Evolutionary conservation across 2,888 invertebrate species (phyloP).

Genomic region (Diplazon laetatorius): DNA sequence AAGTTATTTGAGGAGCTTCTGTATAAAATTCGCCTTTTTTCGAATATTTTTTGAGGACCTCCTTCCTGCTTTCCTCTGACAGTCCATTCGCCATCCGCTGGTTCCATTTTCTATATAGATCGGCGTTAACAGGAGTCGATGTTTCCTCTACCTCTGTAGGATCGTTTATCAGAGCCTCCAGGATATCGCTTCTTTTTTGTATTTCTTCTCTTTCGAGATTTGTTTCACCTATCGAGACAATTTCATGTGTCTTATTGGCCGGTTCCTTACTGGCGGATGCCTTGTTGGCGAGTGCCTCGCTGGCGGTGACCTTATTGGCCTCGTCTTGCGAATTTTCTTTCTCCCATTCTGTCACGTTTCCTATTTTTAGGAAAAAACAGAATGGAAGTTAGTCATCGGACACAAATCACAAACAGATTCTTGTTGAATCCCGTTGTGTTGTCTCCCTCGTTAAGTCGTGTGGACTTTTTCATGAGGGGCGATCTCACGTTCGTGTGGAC

Average conservation of each 20-base stretch:
- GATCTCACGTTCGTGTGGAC: conserved; percentile 11
- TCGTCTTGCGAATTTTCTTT: conserved; percentile 27
- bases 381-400: conserved; percentile 23
- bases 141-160: conserved; percentile 28
- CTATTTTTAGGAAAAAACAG: conserved; percentile 33
- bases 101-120: conserved; percentile 47
- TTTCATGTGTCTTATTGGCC: conserved; percentile 21
- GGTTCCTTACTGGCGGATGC: conserved; percentile 4
- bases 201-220: conserved; percentile 3
- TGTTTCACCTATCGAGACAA: conserved; percentile 17
- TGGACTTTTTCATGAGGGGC: neutral
- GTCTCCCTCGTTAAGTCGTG: conserved; percentile 31
- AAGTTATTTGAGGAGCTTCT: conserved; percentile 40
- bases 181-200: conserved; percentile 10
- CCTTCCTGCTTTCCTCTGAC: conserved; percentile 31
- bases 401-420: conserved; percentile 30
- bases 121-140: conserved; percentile 15
- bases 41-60: conserved; percentile 29
- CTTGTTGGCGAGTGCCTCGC: conserved; percentile 18
- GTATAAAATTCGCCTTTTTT: conserved; percentile 21
- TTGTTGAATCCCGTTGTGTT: conserved; percentile 38
- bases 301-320: conserved; percentile 22
- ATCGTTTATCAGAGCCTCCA: conserved; percentile 28
- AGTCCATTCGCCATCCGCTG: conserved; percentile 36
- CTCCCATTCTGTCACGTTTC: conserved; percentile 31